These are phyloP conservation scores for Epinephelus fuscoguttatus DNA, from an alignment of 2,113 vertebrate genomes.

Conservation along the genomic window DNA sequence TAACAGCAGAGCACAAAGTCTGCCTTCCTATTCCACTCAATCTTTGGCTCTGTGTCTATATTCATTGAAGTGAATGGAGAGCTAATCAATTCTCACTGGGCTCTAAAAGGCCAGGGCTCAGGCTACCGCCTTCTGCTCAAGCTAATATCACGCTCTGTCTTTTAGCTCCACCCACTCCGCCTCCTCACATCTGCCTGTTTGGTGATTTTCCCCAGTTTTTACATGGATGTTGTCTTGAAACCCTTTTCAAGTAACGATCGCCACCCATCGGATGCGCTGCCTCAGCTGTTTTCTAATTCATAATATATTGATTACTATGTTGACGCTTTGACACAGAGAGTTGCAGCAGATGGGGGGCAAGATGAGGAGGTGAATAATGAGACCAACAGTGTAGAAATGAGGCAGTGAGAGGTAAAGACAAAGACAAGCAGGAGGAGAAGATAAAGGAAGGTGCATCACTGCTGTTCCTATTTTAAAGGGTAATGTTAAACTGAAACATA, in stretches of 20 bases:
- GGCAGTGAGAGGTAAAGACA: not conserved
- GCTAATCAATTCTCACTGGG: slow-evolving; percentile 66
- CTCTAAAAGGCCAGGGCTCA: slow-evolving; percentile 54
- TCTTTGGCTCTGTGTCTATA: slow-evolving; percentile 29
- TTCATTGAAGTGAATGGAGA: slow-evolving; percentile 48
- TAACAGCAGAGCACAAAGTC: slow-evolving; percentile 22
- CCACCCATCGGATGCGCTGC: not conserved
- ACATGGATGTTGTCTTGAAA: not conserved
- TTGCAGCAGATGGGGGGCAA: not conserved
- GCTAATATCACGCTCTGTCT: slow-evolving; percentile 66
- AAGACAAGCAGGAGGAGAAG: not conserved
- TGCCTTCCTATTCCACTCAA: slow-evolving; percentile 7
- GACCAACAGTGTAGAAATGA: not conserved
- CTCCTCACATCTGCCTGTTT: slow-evolving; percentile 47
- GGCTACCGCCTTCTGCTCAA: slow-evolving; percentile 48
- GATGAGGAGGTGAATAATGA: not conserved
- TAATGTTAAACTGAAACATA: slow-evolving; percentile 22
- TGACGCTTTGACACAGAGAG: not conserved
- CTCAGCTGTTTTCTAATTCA: not conserved
- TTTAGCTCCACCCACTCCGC: slow-evolving; percentile 49
- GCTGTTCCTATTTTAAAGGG: not conserved
- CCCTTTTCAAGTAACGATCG: not conserved
- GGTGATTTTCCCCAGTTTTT: slow-evolving; percentile 12
- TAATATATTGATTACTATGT: not conserved
- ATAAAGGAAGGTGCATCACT: not conserved